A percentile compares a stretch with the other conserved stretches of the same genome.
Evolutionary conservation across 2,113 vertebrate genomes (phyloP).

Genomic region (Dasyprocta punctata): DNA sequence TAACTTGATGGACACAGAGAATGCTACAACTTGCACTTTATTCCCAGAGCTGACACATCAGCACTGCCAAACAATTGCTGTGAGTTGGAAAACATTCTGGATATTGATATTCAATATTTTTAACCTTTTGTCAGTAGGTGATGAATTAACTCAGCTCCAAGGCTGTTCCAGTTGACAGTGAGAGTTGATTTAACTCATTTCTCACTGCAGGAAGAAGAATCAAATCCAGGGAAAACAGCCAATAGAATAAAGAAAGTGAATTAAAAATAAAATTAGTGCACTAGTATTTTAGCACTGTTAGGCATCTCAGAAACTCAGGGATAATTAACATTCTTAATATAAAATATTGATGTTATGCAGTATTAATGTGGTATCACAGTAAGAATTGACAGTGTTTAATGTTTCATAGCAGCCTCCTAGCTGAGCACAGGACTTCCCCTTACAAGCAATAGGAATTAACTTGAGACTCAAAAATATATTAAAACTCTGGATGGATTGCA

Average conservation of each 20-base stretch:
- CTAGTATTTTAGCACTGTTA: slow-evolving; percentile 62
- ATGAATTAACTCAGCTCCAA: slow-evolving; percentile 79
- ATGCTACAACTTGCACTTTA: slow-evolving; percentile 18
- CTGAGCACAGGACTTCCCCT: slow-evolving; percentile 49
- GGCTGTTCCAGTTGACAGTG: slow-evolving; percentile 66
- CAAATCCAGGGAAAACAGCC: slow-evolving; percentile 65
- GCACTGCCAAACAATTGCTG: slow-evolving; percentile 72
- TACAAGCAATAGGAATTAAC: slow-evolving; percentile 65
- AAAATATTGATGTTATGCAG: slow-evolving; percentile 80
- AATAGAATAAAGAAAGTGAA: slow-evolving; percentile 68
- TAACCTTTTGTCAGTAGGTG: slow-evolving; percentile 78
- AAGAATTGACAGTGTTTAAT: slow-evolving; percentile 80
- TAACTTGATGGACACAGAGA: slow-evolving; percentile 9
- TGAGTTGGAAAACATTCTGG: slow-evolving; percentile 78
- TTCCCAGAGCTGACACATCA: neutral
- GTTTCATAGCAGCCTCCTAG: slow-evolving; percentile 65
- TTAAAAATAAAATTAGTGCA: slow-evolving; percentile 76
- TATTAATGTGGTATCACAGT: slow-evolving; percentile 78
- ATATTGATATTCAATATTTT: slow-evolving; percentile 83
- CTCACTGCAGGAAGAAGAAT: slow-evolving; percentile 63
- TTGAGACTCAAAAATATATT: slow-evolving; percentile 59
- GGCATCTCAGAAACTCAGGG: slow-evolving; percentile 64
- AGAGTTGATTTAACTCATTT: slow-evolving; percentile 77
- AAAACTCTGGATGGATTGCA: slow-evolving; percentile 6
- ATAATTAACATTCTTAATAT: slow-evolving; percentile 81